Percentiles rank a stretch among this genome's conserved stretches.
phyloP scores from a whole-genome alignment of 2,797 vertebrate genomes.

The Bucorvus abyssinicus region DNA sequence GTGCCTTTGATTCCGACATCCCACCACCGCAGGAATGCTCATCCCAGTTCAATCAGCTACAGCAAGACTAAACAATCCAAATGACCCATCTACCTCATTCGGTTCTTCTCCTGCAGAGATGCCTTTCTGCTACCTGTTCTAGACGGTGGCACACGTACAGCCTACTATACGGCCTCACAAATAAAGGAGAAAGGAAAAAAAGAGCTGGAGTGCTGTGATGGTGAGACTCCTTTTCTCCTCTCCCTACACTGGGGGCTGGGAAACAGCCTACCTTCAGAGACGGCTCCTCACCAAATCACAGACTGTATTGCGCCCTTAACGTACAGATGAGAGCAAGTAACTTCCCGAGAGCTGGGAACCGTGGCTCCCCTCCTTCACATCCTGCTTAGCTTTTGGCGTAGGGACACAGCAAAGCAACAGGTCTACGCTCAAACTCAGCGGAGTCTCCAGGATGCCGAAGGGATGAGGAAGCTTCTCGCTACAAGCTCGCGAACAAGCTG shows the following conservation, averaged over 20 bases:
- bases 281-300: neutral
- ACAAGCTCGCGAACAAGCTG: neutral
- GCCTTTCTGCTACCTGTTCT: neutral
- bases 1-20: neutral
- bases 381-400: neutral
- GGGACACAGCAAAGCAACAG: neutral
- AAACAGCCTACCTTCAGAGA: neutral
- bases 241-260: neutral
- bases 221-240: neutral
- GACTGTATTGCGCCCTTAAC: too few species aligned
- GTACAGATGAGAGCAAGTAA: neutral
- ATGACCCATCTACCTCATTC: neutral
- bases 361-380: rapidly evolving
- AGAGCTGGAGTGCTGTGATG: too few species aligned
- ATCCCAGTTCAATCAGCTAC: neutral
- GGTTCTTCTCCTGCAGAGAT: neutral
- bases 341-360: too few species aligned
- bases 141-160: neutral
- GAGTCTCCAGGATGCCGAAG: neutral
- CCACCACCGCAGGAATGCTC: neutral
- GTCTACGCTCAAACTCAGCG: rapidly evolving
- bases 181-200: too few species aligned
- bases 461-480: neutral
- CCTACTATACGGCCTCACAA: neutral
- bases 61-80: neutral